These are phyloP conservation scores for Ashinkailepas kermadecensis DNA, from an alignment of 2,888 invertebrate species.

Conservation along the genomic window DNA sequence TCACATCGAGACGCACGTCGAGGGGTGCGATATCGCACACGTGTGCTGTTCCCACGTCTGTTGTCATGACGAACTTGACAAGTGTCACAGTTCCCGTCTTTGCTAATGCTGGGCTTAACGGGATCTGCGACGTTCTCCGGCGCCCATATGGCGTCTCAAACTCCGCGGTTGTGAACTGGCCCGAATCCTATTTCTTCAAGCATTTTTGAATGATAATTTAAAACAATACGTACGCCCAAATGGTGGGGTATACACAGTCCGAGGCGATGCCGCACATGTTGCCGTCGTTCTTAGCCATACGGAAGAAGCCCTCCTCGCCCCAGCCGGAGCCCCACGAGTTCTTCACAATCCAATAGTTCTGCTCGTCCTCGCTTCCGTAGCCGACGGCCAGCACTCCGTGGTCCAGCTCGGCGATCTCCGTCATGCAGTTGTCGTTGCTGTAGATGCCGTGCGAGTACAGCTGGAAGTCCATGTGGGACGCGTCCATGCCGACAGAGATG, in stretches of 20 bases:
- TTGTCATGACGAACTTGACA: background rate
- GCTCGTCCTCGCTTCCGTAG: background rate
- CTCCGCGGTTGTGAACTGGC: too few species aligned
- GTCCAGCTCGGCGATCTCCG: background rate
- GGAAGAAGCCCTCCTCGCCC: constrained; percentile 19
- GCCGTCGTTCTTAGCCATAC: background rate
- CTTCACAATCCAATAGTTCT: constrained; percentile 13
- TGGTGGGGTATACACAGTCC: background rate
- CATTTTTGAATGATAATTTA: too few species aligned
- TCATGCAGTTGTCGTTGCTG: background rate
- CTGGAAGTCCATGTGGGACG: background rate
- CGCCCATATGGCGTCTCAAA: too few species aligned
- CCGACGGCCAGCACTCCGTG: constrained; percentile 17
- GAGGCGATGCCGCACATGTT: constrained; percentile 20
- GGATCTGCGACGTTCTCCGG: too few species aligned
- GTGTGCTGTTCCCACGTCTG: background rate
- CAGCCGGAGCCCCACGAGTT: constrained; percentile 8
- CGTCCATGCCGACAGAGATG: constrained; percentile 12
- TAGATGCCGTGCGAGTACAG: constrained; percentile 15
- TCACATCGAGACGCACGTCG: too few species aligned
- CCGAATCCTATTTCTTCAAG: too few species aligned
- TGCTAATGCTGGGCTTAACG: too few species aligned
- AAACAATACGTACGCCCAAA: background rate
- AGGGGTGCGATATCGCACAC: too few species aligned
- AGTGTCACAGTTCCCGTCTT: background rate